Percentiles rank a stretch among this genome's conserved stretches.
Evolutionary conservation across 2,888 invertebrate species (phyloP).

Genomic region (Tenthredo distinguenda): DNA sequence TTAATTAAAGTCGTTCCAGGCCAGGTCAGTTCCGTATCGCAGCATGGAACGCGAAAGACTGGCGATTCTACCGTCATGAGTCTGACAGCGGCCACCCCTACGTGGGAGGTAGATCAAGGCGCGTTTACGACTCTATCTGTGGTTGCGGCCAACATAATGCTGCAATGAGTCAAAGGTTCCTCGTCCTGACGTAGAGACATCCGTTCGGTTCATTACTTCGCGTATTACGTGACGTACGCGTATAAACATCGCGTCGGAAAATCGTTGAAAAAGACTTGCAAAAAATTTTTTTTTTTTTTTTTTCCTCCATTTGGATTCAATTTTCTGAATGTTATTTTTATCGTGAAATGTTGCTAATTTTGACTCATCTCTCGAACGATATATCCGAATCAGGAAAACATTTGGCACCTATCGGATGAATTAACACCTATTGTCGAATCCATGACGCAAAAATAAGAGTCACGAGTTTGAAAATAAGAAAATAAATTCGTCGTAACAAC

Average conservation of each 20-base stretch:
- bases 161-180: conserved; percentile 24
- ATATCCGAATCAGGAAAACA: too few relatives aligned
- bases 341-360: background rate
- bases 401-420: background rate
- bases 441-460: background rate
- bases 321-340: background rate
- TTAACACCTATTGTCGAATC: background rate
- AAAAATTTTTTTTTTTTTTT: background rate
- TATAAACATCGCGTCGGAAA: background rate
- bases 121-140: conserved; percentile 2
- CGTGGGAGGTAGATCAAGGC: conserved; percentile 49
- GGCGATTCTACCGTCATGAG: conserved; percentile 53
- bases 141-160: background rate
- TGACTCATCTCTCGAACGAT: background rate
- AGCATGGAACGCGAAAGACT: conserved; percentile 63
- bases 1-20: background rate
- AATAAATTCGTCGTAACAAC: background rate
- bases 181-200: background rate
- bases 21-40: conserved; percentile 64
- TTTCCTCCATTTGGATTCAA: background rate
- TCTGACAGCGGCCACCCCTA: conserved; percentile 49
- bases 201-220: background rate
- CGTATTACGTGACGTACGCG: background rate
- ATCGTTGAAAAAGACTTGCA: background rate
- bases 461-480: background rate